Base-by-base conservation (phyloP, 2,797 vertebrate species). In the Pyrocephalus nanus region DNA sequence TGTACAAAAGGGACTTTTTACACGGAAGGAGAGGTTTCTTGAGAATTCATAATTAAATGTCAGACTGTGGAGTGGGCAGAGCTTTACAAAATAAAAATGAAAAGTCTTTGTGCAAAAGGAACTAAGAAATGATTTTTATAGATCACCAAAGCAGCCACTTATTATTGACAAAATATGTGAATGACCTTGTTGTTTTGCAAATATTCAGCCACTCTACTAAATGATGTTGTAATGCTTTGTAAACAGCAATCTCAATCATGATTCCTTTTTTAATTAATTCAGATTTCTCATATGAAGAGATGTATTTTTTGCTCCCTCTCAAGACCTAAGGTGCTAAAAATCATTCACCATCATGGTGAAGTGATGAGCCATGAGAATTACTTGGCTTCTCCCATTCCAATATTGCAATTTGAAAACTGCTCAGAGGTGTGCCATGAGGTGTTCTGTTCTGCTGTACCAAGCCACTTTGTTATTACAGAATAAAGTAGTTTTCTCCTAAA, bases 31-130 rank as follows among this genome's bases (percentile, higher is more conserved):
- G 91, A 91, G 40, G 15, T 82, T 97, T 96, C 87, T 92, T 88
- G 89, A 75, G 87, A 95, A 97, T 96, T 94, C 36, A 22, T 97
- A 96, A 97, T 96, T 95, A 97, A 97, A 97, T 97, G 91, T 93
- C 96, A 96, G 72, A 77, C 85, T 79, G 65, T 85, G 71, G 81
- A 86, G 84, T 90, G 72, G 73, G 71, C 11, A 72, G 80, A 93
- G 71, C 29, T 73, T 23, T 58, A 36, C 1, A 3, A 60, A 81
- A 78, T 64, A 74, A 60, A 92, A 93, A 87, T 90, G 54, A 57
- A 80, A 92, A 75, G 9, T n/a, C 53, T 93, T 84, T 78, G 55
- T 32, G n/a, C 61, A 85, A 75, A 70, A 88, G 66, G 26, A 82
- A 32, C 53, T 26, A 89, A 82, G 76, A 88, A 79, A 89, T 36